Base-by-base conservation (phyloP, 2,888 invertebrate species). In the Drosophila longiperda region DNA sequence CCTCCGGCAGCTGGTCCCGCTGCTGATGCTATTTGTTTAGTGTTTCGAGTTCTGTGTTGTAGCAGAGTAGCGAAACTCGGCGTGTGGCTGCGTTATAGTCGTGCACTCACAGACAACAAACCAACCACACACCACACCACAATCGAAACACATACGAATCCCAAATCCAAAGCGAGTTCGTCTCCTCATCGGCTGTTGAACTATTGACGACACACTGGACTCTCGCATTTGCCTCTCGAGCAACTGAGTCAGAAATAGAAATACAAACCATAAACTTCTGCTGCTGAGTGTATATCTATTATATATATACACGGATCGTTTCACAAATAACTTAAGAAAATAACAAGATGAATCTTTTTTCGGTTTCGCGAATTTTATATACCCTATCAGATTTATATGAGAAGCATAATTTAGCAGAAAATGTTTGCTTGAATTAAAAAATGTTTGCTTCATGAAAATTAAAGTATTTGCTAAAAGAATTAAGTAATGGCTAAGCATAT, bases 141-240 rank as follows among this genome's bases (percentile, higher is more conserved):
- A 1, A 15, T 7, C 20, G 4, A 45, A 20, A 23, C 45, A 45
- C 20, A 45, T 8, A 40, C 20, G 32, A 42, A 57, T 32, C 9
- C 11, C 49, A 71, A 57, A 55, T 36, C 32, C 26, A 38, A 26
- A 23, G 50, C 29, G 34, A 63, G 48, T 61, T 70, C 54, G 82
- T 70, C 59, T 63, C 54, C 57, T 66, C 73, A 64, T 57, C 87
- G 89, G 84, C 85, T 86, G 90, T 86, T 85, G 85, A 85, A 85
- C 85, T 82, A 67, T 85, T 52, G 66, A 29, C 75, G 60, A 69
- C 54, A 64, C 63, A 53, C 74, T 74, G 66, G 66, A 71, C 59
- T 65, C 61, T 26, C 61, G 36, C 38, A 36, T 34, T 50, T 52
- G 62, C 9, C 55, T 49, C 59, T 20, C 23, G 70, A 60, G 58